Conservation (phyloP, 2,797 vertebrate genomes). For the Morus bassanus region DNA sequence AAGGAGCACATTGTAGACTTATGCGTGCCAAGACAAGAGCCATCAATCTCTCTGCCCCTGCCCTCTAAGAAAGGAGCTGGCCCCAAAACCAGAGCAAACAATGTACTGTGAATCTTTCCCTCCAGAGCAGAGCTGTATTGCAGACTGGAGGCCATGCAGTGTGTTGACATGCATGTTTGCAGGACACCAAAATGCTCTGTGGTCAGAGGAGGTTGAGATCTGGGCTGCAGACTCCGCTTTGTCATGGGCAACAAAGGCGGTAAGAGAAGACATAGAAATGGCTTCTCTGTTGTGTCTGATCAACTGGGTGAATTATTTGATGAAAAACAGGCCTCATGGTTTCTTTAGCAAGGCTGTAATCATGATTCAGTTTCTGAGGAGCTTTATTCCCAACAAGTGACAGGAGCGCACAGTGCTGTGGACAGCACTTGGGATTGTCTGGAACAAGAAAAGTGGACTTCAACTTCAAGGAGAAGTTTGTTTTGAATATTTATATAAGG, state of each 20-base stretch:
- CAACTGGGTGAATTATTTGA: not conserved
- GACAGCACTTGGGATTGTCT: not conserved
- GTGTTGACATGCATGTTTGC: not conserved
- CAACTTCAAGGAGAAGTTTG: not conserved
- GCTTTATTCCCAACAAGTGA: not conserved
- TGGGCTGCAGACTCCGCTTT: not conserved
- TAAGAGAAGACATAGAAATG: not conserved
- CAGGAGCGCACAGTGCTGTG: not conserved
- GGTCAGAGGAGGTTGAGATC: not conserved
- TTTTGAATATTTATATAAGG: not conserved
- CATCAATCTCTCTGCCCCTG: not conserved
- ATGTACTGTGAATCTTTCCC: not conserved
- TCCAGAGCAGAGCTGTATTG: not conserved
- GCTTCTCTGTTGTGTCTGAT: not conserved
- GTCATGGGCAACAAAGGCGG: not conserved
- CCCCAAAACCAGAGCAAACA: not conserved
- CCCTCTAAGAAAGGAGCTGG: not conserved
- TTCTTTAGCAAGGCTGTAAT: not conserved
- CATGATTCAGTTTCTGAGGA: not conserved
- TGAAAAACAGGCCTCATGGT: not conserved
- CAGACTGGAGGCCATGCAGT: not conserved
- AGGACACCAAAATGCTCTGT: not conserved
- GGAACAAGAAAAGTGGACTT: not conserved
- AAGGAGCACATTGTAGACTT: not conserved
- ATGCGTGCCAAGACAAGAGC: accelerated